Evolutionary conservation across 64 coral and sea anemone species (phyloP).

Genomic region (Stichodactyla mertensii): DNA sequence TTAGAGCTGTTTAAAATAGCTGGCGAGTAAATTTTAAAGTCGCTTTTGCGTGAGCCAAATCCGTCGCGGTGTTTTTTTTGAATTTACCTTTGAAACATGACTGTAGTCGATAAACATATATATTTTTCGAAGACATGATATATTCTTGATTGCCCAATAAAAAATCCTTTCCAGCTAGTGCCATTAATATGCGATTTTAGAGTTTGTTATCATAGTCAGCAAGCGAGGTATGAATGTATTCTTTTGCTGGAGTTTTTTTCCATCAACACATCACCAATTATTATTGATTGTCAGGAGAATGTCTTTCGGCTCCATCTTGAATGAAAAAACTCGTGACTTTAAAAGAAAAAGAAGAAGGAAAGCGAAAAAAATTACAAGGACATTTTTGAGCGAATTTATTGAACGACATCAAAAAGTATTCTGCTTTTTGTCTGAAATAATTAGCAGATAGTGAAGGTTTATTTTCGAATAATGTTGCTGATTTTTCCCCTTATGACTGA

Average conservation of each 20-base stretch:
- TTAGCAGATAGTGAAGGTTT: not conserved
- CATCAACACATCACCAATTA: constrained; percentile 2
- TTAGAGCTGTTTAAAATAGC: not conserved
- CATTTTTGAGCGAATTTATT: not conserved
- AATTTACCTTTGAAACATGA: not conserved
- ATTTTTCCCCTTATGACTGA: not conserved
- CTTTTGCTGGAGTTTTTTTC: not conserved
- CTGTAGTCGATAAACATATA: not conserved
- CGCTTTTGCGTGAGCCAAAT: not conserved
- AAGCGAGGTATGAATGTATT: not conserved
- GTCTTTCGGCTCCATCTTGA: not conserved
- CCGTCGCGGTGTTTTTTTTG: not conserved
- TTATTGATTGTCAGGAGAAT: not conserved
- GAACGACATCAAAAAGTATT: not conserved
- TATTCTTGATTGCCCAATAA: not conserved
- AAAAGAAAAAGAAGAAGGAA: not conserved
- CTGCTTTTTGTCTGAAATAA: not conserved
- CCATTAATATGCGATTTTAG: not conserved
- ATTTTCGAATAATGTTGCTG: not conserved
- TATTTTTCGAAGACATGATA: not conserved
- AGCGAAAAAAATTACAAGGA: not conserved
- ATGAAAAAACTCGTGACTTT: not conserved
- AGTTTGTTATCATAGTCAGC: not conserved
- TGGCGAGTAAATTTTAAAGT: not conserved
- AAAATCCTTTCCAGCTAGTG: not conserved